Evolutionary conservation across 2,888 invertebrate species (phyloP).

Genomic region (Athripsodes cinereus): DNA sequence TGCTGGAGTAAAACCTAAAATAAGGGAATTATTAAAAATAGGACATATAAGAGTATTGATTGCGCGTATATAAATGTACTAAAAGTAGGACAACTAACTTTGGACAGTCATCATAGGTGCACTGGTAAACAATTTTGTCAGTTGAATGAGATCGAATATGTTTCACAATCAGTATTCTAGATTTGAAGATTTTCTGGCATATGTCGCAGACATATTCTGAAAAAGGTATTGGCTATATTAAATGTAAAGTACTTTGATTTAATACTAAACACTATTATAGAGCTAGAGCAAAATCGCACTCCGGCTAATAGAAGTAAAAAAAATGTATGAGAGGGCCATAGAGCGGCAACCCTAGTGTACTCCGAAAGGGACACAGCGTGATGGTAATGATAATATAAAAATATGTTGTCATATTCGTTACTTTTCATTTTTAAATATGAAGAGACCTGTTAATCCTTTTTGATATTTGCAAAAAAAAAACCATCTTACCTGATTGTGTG

Average conservation of each 20-base stretch:
- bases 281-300: background rate
- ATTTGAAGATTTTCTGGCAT: conserved; percentile 21
- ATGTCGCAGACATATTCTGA: conserved; percentile 22
- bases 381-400: background rate
- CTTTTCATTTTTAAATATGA: too few relatives aligned
- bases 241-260: too few relatives aligned
- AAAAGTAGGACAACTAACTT: conserved; percentile 18
- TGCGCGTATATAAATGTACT: too few relatives aligned
- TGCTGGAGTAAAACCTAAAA: conserved; percentile 22
- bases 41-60: too few relatives aligned
- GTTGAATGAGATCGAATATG: conserved; percentile 20
- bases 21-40: too few relatives aligned
- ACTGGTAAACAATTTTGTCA: conserved; percentile 16
- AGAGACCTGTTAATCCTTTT: too few relatives aligned
- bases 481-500: conserved; percentile 10
- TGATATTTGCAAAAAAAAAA: too few relatives aligned
- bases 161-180: conserved; percentile 6
- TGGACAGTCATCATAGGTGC: conserved; percentile 18
- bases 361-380: background rate
- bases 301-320: background rate
- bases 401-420: too few relatives aligned
- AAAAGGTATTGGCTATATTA: background rate
- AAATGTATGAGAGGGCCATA: background rate
- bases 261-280: background rate
- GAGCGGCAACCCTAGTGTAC: background rate